Evolutionary conservation across 2,888 invertebrate species (phyloP), one percentile per base, ranked within the genome.

Genomic region (Pachydiplax longipennis): DNA sequence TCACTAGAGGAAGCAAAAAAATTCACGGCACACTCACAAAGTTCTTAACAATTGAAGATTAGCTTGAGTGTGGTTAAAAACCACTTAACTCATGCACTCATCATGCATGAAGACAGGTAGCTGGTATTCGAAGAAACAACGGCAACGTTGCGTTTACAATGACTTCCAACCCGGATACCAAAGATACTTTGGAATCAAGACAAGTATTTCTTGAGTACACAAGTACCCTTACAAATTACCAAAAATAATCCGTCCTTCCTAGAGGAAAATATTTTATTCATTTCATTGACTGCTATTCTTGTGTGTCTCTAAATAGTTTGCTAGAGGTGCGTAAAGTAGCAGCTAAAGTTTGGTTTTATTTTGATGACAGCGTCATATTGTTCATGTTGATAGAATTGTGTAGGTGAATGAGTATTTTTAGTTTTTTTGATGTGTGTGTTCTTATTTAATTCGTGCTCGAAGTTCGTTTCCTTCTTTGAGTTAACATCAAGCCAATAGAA

Each of bases 311-410:
- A 35, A 58, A 61, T 61, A n/a, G 58, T n/a, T 65, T 37, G n/a
- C 31, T 37, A 65, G 37, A 37, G 80, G n/a, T 53, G 37, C 18
- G 80, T 90, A 37, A 65, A 37, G 22, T 37, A 65, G 35, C 22
- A n/a, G n/a, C 37, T 37, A 73, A 91, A 91, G 48, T 61, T 80
- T 87, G 82, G 82, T 90, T 87, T 91, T 92, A 83, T 90, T 91
- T 92, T 92, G 95, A 95, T 93, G 94, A 92, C 94, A 95, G 95
- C 95, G 95, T 95, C 95, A 95, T 95, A 94, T 95, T 95, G 95
- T 95, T 95, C 95, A 95, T 95, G 95, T 96, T 96, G 95, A 96
- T 95, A 95, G 91, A 81, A 87, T 95, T 95, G 94, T 95, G 93
- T 93, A 90, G 91, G 90, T 90, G 90, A 81, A 90, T 90, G 90